Evolutionary conservation across 2,113 vertebrate genomes (phyloP), one percentile per base, ranked within the genome.

Genomic region (Sinocyclocheilus anophthalmus): DNA sequence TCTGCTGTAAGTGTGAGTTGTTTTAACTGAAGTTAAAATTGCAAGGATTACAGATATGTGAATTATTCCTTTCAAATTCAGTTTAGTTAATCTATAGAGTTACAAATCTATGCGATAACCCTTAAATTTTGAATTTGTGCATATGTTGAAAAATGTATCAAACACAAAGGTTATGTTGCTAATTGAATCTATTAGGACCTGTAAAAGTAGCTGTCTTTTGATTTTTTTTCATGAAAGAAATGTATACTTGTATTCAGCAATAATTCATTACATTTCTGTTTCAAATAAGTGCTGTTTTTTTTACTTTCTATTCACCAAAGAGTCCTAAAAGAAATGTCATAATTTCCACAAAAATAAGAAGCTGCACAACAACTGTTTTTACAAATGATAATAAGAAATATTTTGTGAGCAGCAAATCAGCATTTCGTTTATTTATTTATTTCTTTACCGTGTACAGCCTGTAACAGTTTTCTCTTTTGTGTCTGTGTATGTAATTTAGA

Each of bases 21-120:
- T 91, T 90, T 92, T 55, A 92, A 85, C 86, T 87, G 84, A 91
- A 91, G 78, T 77, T 72, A 69, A 82, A 81, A 76, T 48, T 76
- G 42, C 67, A 59, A 50, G 80, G 30, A 81, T 79, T 81, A 84
- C 55, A 82, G 75, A 85, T 84, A 76, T 50, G 69, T 45, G 78
- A 78, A 77, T 79, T 73, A 77, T 67, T 75, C 69, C 79, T 76
- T 85, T 85, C 63, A 79, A 85, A 73, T 22, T 50, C 69, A 75
- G 42, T 86, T 39, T 76, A 18, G n/a, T 39, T 81, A 59, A 83
- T 65, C 50, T 45, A 61, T 76, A 77, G 33, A 33, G 26, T 67
- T 81, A 45, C 2, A 80, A 39, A 59, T 39, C 57, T 20, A 30
- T 88, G 76, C 55, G 55, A 42, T 53, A 67, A 45, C 70, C 42